Percentiles rank a stretch among this genome's conserved stretches.
Conservation (phyloP, 2,113 vertebrate genomes). For the Hypanus sabinus region DNA sequence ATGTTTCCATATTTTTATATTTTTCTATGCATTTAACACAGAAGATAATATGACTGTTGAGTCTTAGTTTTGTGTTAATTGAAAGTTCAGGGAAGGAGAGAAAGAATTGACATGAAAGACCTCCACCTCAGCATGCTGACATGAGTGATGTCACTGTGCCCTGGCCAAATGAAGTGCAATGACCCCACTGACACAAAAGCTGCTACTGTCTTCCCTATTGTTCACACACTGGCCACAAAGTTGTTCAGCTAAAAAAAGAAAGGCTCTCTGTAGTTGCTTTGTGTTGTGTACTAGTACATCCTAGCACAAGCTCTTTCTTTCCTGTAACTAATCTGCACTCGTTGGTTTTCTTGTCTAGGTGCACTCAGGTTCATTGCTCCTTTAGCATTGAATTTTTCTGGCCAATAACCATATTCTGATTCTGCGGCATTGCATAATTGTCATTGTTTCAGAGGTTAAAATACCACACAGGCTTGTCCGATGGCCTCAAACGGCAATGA, state of each 20-base stretch:
- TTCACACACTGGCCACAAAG: not conserved
- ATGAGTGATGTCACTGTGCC: conserved; percentile 2
- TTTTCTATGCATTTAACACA: not conserved
- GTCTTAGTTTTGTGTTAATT: not conserved
- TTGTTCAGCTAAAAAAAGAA: not conserved
- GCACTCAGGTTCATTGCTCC: not conserved
- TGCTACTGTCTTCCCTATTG: not conserved
- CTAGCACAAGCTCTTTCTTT: not conserved
- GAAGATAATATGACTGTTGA: not conserved
- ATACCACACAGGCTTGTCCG: not conserved
- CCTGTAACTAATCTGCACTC: not conserved
- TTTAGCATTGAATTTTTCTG: not conserved
- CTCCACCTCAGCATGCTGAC: not conserved
- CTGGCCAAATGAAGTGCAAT: conserved; percentile 16
- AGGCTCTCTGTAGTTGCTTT: conserved; percentile 10
- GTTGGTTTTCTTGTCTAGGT: conserved; percentile 20
- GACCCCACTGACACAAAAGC: conserved; percentile 18
- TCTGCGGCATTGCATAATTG: not conserved
- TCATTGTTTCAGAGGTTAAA: not conserved
- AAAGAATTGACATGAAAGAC: not conserved
- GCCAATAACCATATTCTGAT: not conserved
- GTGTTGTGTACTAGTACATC: not conserved
- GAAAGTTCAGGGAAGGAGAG: not conserved
- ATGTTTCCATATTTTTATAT: not conserved
- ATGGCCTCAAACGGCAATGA: not conserved